These are phyloP conservation scores for Microcebus murinus DNA, from an alignment of 2,113 vertebrate species.

Conservation along the genomic window DNA sequence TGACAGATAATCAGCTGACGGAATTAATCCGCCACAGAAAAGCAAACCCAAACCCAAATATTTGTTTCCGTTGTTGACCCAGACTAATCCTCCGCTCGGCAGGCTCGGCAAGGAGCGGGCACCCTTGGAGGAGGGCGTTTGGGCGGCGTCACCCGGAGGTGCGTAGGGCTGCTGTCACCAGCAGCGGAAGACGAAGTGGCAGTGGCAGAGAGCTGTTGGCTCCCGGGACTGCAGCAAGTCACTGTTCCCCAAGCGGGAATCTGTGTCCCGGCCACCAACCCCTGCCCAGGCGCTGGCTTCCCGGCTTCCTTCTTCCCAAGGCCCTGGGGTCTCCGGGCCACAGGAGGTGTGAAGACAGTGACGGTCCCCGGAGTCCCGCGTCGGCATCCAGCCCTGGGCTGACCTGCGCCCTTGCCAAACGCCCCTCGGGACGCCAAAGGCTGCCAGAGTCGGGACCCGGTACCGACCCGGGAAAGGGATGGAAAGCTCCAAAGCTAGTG, in stretches of 20 bases:
- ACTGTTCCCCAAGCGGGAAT: background rate
- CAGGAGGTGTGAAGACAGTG: background rate
- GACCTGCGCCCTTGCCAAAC: background rate
- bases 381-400: background rate
- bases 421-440: background rate
- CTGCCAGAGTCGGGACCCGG: background rate
- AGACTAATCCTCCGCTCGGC: background rate
- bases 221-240: background rate
- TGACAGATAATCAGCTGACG: background rate
- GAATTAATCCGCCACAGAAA: background rate
- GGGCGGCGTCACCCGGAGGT: background rate
- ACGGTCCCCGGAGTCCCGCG: background rate
- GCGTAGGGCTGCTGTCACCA: background rate
- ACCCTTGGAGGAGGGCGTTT: background rate
- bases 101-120: background rate
- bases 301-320: background rate
- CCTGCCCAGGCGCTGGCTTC: background rate
- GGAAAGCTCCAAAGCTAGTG: background rate
- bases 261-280: background rate
- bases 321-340: background rate
- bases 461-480: background rate
- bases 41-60: no score
- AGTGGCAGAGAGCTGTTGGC: background rate
- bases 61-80: background rate
- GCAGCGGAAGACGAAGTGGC: fast-evolving